These are phyloP conservation scores for Bombus sylvicola DNA, from an alignment of 1,140 invertebrate genomes.

Conservation along the genomic window DNA sequence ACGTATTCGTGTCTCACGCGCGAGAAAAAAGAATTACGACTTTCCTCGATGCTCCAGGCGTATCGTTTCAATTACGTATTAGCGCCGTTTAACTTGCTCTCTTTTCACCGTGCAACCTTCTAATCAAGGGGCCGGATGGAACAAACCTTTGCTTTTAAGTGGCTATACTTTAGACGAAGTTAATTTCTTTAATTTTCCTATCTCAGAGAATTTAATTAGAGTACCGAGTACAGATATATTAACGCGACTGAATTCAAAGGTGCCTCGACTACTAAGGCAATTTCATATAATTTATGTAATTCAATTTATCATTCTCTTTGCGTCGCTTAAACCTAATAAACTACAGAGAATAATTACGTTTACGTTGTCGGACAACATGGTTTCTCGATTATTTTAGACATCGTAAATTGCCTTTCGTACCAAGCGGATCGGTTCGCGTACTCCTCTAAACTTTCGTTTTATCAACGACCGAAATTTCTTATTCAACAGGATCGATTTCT, in stretches of 20 bases:
- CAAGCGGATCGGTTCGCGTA: background rate
- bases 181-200: background rate
- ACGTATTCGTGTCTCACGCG: too few relatives aligned
- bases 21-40: background rate
- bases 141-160: background rate
- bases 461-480: background rate
- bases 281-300: background rate
- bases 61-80: background rate
- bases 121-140: background rate
- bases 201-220: background rate
- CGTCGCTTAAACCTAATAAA: background rate
- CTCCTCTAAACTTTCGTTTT: background rate
- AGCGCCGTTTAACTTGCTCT: background rate
- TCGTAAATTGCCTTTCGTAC: background rate
- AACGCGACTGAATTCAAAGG: background rate
- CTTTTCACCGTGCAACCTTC: background rate
- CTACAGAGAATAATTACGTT: constrained; percentile 1
- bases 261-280: background rate
- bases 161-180: background rate
- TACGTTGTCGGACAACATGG: background rate
- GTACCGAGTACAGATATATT: too few relatives aligned
- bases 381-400: background rate
- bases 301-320: background rate
- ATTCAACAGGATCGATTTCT: background rate
- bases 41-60: background rate